Percentiles rank a stretch among this genome's conserved stretches.
Conservation (phyloP, 2,797 vertebrate genomes). For the Argya squamiceps region DNA sequence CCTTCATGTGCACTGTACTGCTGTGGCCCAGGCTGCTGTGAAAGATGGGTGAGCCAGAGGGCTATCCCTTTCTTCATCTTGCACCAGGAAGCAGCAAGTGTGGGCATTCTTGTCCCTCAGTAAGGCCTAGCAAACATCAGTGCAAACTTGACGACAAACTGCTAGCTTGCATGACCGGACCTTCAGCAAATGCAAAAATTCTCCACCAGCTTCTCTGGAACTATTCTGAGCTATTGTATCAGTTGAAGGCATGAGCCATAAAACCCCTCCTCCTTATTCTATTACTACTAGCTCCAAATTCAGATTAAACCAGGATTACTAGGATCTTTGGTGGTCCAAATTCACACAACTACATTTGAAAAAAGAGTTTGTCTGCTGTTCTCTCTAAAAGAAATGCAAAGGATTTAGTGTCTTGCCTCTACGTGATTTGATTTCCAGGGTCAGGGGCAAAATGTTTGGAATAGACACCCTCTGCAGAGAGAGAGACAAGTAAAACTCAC, state of each 20-base stretch:
- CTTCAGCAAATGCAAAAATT: not conserved
- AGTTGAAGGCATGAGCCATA: not conserved
- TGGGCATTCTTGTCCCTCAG: not conserved
- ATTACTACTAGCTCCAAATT: not conserved
- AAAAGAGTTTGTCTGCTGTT: not conserved
- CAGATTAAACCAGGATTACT: not conserved
- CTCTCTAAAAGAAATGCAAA: not conserved
- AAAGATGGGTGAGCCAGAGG: not conserved
- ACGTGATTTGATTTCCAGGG: not conserved
- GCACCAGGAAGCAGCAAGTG: not conserved
- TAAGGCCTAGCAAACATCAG: not conserved
- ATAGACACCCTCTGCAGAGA: not conserved
- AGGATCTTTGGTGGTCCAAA: not conserved
- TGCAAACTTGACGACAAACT: not conserved
- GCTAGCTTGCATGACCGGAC: not conserved
- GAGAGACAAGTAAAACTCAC: not conserved
- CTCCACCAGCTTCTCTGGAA: not conserved
- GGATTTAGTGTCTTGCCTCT: not conserved
- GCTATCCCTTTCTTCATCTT: not conserved
- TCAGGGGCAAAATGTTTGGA: not conserved
- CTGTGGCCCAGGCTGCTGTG: not conserved
- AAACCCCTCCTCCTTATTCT: not conserved
- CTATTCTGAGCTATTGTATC: not conserved
- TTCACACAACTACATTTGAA: not conserved
- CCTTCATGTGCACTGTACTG: not conserved